Conservation (phyloP, 2,888 invertebrate genomes). For the Tenthredo livida region DNA sequence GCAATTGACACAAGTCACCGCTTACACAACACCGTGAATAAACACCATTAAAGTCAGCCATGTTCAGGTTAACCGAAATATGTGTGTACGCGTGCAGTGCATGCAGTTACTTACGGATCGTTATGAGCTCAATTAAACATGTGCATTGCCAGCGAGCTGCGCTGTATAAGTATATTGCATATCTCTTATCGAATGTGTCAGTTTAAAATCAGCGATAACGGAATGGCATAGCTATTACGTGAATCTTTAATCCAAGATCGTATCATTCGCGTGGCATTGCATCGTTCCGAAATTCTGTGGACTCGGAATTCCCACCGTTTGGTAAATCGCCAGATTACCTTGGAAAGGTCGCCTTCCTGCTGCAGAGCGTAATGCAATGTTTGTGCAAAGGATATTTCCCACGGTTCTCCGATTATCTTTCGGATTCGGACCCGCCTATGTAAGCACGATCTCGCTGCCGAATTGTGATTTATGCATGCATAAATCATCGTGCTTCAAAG, state of each 20-base stretch:
- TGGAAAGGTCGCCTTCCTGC: constrained; percentile 23
- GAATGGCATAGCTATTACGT: not conserved
- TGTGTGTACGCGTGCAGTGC: not conserved
- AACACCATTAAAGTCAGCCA: constrained; percentile 12
- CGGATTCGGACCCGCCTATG: constrained; percentile 29
- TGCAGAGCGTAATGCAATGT: constrained; percentile 25
- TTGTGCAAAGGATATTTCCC: constrained; percentile 43
- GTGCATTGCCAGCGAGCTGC: not conserved
- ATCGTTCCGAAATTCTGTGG: not conserved
- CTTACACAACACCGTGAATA: constrained; percentile 15
- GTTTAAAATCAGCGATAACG: constrained; percentile 11
- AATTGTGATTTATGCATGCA: constrained; percentile 33
- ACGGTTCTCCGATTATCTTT: constrained; percentile 37
- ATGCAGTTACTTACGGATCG: not conserved
- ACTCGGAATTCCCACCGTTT: constrained; percentile 41
- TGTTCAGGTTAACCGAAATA: not conserved
- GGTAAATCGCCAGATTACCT: constrained; percentile 46
- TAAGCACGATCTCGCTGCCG: not conserved
- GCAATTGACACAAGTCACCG: constrained; percentile 36
- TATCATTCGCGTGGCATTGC: not conserved
- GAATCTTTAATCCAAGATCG: constrained; percentile 26
- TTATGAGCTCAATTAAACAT: not conserved
- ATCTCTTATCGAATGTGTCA: not conserved
- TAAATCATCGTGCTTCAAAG: constrained; percentile 11
- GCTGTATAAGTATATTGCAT: not conserved